Evolutionary conservation across 2,888 invertebrate genomes (phyloP), one percentile per base, ranked within the genome.

Genomic region (Eupithecia insigniata): DNA sequence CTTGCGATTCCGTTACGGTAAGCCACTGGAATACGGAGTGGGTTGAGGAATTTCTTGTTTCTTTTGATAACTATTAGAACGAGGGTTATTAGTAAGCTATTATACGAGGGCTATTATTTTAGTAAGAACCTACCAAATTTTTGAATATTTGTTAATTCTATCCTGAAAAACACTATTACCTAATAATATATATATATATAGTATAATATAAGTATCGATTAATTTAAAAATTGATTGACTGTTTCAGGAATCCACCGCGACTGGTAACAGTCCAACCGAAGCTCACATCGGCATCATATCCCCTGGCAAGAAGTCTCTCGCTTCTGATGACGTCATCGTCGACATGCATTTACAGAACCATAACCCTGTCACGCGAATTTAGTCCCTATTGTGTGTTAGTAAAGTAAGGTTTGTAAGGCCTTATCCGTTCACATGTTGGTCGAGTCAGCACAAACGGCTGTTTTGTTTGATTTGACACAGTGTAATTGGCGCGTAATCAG

Each of bases 1-100:
- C 96, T 0, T 94, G 96, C 79, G 97, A 97, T 84, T 96, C 96
- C 58, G 95, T 96, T 61, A 87, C 88, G 82, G 92, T 92, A 70
- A 82, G 81, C 2, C 32, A n/a, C 18, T 32, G 18, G 3, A 62
- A 60, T 39, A 43, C 43, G 43, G 43, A 43, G 18, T 5, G 18
- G 18, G 7, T 12, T 43, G n/a, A 16, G n/a, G n/a, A 8, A 8
- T 46, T 8, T 46, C 46, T 46, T 46, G 6, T 2, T 43, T 43
- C 14, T 0, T 39, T 1, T 30, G 30, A 30, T 30, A 30, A 30
- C 30, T 30, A 30, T 30, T 30, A 30, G 5, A 30, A 30, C 30
- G 30, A 30, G 30, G 30, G n/a, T n/a, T n/a, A n/a, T n/a, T n/a
- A n/a, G n/a, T n/a, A n/a, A n/a, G n/a, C n/a, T n/a, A n/a, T n/a